Evolutionary conservation across 2,888 invertebrate genomes (phyloP), one percentile per base, ranked within the genome.

Genomic region (Polietes domitor): DNA sequence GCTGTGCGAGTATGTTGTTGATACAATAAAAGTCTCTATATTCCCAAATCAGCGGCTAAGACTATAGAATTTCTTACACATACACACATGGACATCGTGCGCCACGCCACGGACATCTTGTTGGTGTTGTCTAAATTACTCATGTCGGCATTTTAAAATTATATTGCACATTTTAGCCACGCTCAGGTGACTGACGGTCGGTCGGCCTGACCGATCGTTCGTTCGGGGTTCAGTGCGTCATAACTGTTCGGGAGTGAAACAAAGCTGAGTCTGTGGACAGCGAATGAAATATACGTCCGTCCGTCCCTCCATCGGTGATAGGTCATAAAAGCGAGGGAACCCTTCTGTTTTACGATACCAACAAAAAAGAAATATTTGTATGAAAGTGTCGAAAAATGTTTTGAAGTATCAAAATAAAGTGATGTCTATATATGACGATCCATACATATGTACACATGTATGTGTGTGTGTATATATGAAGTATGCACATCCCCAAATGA

Each of bases 131-230:
- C 83, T 84, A 85, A 87, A 88, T 87, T 88, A 88, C 86, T 80
- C 58, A 88, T 90, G 90, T 89, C 90, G 91, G 90, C 90, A 89
- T 91, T 90, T 80, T 73, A 88, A 89, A 90, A 87, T 86, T 90
- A 90, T 90, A 90, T 90, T 90, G 89, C 90, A 91, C 90, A 88
- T 90, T 89, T 89, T 90, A 89, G 89, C 87, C 87, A 88, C 89
- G 88, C 88, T 87, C 78, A 83, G 55, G 58, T 80, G 71, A 80
- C 77, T 72, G 70, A 65, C 32, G 7, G 63, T 17, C 63, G n/a
- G 28, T 7, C 26, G 28, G 28, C 15, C n/a, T 32, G 28, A 43
- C 58, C 15, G 55, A 63, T 32, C 80, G 61, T 61, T 77, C 32
- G 7, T 32, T 37, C 37, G 37, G 37, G 37, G 37, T 2, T 12